Conservation (phyloP, 2,797 vertebrate species). For the Nyctalus aviator region DNA sequence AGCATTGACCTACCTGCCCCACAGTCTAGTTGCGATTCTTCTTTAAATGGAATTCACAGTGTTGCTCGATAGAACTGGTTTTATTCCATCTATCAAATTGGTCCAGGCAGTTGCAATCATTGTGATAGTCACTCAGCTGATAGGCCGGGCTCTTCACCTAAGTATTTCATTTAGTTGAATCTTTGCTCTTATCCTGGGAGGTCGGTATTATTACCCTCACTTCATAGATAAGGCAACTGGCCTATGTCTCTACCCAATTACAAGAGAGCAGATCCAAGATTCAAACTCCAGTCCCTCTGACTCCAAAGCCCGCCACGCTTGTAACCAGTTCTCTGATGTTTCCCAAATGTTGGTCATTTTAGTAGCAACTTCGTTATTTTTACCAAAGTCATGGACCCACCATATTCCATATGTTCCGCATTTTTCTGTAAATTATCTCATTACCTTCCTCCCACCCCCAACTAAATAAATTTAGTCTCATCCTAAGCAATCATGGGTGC, state of each 20-base stretch:
- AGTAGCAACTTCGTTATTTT: background rate
- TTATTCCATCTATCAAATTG: background rate
- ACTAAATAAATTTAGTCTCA: conserved; percentile 4
- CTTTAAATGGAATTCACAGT: background rate
- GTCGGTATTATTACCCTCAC: fast-evolving
- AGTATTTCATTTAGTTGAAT: background rate
- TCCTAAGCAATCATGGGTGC: background rate
- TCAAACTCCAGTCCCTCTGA: background rate
- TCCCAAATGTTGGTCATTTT: background rate
- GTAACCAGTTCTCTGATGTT: background rate
- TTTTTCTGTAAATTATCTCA: background rate
- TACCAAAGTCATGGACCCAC: background rate
- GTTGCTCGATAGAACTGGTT: background rate
- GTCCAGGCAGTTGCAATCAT: background rate
- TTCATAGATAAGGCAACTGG: background rate
- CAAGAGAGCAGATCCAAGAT: background rate
- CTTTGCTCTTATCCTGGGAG: background rate
- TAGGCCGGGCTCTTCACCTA: background rate
- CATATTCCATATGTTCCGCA: background rate
- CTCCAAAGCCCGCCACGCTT: background rate
- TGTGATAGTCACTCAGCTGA: background rate
- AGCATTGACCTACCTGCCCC: background rate
- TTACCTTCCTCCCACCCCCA: background rate
- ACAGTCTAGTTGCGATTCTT: background rate
- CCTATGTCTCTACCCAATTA: background rate